Base-by-base conservation (phyloP, 2,888 invertebrate species). In the Leptinotarsa juncta region DNA sequence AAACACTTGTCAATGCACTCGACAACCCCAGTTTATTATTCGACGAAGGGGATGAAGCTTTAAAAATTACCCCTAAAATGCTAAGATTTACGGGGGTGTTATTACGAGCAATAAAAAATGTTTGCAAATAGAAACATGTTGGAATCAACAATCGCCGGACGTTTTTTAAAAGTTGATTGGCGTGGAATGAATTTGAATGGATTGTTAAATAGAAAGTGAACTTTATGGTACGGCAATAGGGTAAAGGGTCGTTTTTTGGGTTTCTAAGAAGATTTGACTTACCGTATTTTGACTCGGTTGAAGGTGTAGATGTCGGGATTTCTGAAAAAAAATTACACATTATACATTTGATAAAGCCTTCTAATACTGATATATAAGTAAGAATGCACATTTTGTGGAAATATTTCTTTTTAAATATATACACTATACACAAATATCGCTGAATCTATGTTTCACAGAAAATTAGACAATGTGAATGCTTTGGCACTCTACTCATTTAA, bases 201-300 rank as follows among this genome's bases (percentile, higher is more conserved):
- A 60, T 75, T 68, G 72, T 77, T 73, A 79, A 79, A 79, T 42
- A 74, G 77, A 79, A 79, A 79, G 76, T 79, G 71, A 57, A n/a
- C 57, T 69, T 69, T 69, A 69, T 69, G 68, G 20, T 51, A 18
- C 20, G 10, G 20, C 20, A 15, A 49, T 42, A 20, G 49, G 18
- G 57, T 55, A 57, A 70, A 71, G 65, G 73, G 79, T 77, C 74
- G 71, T 72, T 77, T 79, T 76, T 77, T 71, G 69, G 49, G 48
- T 26, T 76, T 78, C 74, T 73, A 16, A 72, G 73, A 74, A 75
- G 23, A n/a, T 50, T n/a, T 65, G 68, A 84, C 87, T 87, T 83
- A 87, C 88, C 87, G 75, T 86, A 87, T 82, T 79, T 87, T 84
- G 81, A 85, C 84, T 76, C 87, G 84, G 74, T 83, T 82, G 77